Evolutionary conservation across 2,113 vertebrate genomes (phyloP).

Genomic region (Lichenostomus cassidix): DNA sequence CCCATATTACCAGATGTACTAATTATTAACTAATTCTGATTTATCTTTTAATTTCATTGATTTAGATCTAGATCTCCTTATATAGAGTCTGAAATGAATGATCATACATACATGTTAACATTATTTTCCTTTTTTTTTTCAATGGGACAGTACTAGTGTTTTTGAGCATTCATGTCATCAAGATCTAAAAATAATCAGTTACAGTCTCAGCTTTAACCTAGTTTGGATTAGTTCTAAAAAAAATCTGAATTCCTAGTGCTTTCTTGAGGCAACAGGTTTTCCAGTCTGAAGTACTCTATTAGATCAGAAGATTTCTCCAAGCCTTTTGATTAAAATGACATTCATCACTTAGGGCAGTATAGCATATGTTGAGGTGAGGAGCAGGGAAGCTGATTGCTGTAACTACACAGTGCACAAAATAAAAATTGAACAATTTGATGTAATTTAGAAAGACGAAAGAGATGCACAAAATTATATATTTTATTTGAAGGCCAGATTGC

Average conservation of each 20-base stretch:
- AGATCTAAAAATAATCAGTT: background rate
- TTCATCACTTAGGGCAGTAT: conserved; percentile 13
- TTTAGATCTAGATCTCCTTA: background rate
- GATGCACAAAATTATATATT: conserved; percentile 65
- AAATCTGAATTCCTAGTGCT: background rate
- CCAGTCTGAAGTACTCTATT: background rate
- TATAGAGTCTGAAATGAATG: background rate
- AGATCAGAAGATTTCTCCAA: conserved; percentile 22
- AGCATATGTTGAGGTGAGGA: background rate
- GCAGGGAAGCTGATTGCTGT: conserved; percentile 59
- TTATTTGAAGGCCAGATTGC: conserved; percentile 69
- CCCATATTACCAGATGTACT: background rate
- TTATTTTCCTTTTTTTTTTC: background rate
- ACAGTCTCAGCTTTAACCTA: background rate
- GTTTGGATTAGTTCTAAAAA: background rate
- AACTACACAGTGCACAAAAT: conserved; percentile 48
- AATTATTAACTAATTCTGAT: background rate
- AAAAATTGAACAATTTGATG: conserved; percentile 75
- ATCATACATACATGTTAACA: background rate
- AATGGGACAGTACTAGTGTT: background rate
- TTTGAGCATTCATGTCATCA: background rate
- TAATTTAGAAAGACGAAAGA: conserved; percentile 65
- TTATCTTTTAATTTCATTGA: background rate
- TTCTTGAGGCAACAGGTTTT: background rate
- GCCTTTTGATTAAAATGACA: conserved; percentile 48